Conservation (phyloP, 2,113 vertebrate species). For the Drymodes brunneopygia region DNA sequence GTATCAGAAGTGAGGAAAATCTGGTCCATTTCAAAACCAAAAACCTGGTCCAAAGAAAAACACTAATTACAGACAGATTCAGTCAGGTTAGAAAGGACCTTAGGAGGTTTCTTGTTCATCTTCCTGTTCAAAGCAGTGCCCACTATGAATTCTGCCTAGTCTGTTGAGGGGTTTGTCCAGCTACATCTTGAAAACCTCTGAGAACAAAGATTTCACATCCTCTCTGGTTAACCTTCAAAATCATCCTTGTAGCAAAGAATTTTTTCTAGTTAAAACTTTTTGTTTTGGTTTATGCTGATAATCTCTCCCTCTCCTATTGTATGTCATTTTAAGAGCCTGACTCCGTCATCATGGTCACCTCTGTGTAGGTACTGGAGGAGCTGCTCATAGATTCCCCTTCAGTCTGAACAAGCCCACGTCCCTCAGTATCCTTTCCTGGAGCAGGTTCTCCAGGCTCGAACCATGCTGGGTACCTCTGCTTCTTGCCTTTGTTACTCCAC, state of each 20-base stretch:
- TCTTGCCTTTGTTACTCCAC: background rate
- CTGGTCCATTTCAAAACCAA: background rate
- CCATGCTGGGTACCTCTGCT: background rate
- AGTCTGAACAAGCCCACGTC: background rate
- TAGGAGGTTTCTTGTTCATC: background rate
- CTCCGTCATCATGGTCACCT: fast-evolving
- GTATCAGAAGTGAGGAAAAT: background rate
- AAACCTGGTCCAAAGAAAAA: background rate
- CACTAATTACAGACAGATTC: background rate
- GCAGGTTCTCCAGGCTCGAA: background rate
- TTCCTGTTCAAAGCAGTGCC: background rate
- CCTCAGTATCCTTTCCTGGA: background rate
- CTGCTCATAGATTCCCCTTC: background rate
- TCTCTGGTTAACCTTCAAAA: background rate
- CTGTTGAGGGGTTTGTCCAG: background rate
- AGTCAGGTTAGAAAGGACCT: background rate
- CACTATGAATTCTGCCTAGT: background rate
- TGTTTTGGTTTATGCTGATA: background rate
- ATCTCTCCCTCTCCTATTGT: background rate
- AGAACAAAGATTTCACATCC: background rate
- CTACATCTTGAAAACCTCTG: background rate
- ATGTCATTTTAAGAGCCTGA: background rate
- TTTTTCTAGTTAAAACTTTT: background rate
- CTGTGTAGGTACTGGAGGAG: background rate
- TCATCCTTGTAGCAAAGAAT: fast-evolving